These are phyloP conservation scores for Coelinius sp. DNA, from an alignment of 2,888 invertebrate genomes.

Conservation along the genomic window DNA sequence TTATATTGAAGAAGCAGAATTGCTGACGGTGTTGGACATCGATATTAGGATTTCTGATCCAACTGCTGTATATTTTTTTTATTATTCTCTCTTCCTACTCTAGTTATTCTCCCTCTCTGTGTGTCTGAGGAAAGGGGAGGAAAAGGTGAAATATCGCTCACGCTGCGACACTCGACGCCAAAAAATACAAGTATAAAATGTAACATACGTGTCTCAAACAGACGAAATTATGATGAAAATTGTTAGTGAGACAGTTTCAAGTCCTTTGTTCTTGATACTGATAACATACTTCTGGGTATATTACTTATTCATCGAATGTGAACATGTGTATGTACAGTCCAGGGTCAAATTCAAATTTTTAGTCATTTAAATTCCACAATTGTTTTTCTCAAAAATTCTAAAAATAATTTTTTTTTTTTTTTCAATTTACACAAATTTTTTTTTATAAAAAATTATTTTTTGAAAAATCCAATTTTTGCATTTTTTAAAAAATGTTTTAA, in stretches of 20 bases:
- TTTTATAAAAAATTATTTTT: too few species aligned
- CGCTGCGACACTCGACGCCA: conserved; percentile 39
- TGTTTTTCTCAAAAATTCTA: neutral
- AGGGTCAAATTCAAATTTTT: conserved; percentile 10
- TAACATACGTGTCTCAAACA: neutral
- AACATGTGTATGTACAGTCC: neutral
- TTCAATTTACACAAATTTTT: conserved; percentile 1
- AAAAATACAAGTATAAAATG: neutral
- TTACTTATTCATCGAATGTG: neutral
- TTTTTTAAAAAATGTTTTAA: too few species aligned
- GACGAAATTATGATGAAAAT: conserved; percentile 1
- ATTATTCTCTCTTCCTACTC: conserved; percentile 53
- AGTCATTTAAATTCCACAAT: too few species aligned
- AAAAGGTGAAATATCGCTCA: conserved; percentile 59
- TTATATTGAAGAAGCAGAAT: conserved; percentile 66
- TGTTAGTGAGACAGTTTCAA: neutral
- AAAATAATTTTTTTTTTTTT: conserved; percentile 1
- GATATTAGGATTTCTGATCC: conserved; percentile 70
- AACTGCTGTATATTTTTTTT: conserved; percentile 59
- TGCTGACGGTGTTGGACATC: conserved; percentile 60
- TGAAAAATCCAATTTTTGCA: too few species aligned
- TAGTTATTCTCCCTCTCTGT: neutral
- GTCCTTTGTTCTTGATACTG: conserved; percentile 15
- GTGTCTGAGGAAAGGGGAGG: too few species aligned
- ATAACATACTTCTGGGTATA: neutral